Evolutionary conservation across 2,797 vertebrate genomes (phyloP).

Genomic region (Eupleurogrammus muticus): DNA sequence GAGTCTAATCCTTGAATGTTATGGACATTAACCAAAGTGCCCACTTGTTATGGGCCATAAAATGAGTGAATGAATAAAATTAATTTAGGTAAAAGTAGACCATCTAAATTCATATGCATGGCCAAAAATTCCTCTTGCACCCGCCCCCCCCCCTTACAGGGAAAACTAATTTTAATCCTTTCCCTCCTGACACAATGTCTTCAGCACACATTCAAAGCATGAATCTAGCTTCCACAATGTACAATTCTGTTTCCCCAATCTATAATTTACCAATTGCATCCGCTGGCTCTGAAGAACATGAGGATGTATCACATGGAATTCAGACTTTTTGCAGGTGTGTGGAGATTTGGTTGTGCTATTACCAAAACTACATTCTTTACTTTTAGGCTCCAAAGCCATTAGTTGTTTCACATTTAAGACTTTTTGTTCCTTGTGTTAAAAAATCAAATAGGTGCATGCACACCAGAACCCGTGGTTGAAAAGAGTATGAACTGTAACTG

Average conservation of each 20-base stretch:
- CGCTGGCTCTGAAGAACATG: background rate
- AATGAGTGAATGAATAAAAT: constrained; percentile 33
- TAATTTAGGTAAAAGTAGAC: constrained; percentile 11
- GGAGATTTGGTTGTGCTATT: background rate
- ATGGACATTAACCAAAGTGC: constrained; percentile 34
- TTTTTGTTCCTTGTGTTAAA: background rate
- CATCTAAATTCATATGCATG: constrained; percentile 18
- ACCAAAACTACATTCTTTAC: no score
- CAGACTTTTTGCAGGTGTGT: background rate
- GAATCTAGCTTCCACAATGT: constrained; percentile 12
- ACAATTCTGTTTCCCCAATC: background rate
- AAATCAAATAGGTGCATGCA: background rate
- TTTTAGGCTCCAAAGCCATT: no score
- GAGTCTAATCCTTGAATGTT: constrained; percentile 21
- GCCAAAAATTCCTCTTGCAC: constrained; percentile 1
- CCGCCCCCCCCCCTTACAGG: background rate
- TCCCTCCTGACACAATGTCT: background rate
- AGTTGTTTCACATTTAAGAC: no score
- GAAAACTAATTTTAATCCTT: constrained; percentile 22
- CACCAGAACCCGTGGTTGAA: background rate
- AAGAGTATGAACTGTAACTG: background rate
- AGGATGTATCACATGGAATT: background rate
- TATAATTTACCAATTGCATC: background rate
- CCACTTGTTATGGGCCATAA: constrained; percentile 30
- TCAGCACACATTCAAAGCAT: constrained; percentile 5